Base-by-base conservation (phyloP, 92 coral and sea anemone genomes). In the Parazoanthus atlanticus region DNA sequence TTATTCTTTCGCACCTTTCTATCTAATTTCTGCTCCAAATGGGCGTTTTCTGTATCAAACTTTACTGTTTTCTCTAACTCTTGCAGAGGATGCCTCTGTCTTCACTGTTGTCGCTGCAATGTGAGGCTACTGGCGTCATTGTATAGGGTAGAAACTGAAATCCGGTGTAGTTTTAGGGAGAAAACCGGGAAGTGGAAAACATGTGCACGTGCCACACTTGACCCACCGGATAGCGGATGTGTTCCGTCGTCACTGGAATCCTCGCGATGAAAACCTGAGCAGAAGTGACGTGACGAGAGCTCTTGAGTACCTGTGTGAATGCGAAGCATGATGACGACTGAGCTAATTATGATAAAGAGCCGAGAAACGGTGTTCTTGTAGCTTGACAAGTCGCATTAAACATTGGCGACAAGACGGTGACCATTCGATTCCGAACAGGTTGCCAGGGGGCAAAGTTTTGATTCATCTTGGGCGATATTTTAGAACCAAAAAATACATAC, bases 151-250 rank as follows among this genome's bases (percentile, higher is more conserved):
- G 23, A 11, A 73, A 30, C 77, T 32, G 5, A 38, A 17, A 19
- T 66, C 49, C 49, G 49, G 11, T 11, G 12, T 46, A 7, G 49
- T 46, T 46, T 11, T 43, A 8, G 8, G 47, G 47, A 43, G 47
- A 8, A 6, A 36, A 43, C 56, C 56, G 17, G 38, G 79, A 74
- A 33, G 81, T 30, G 61, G 61, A 77, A n/a, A 38, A 78, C 82
- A 78, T 65, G 40, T 79, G 36, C 49, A 13, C 40, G 58, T 52
- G 58, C 69, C n/a, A 61, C 6, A 56, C 65, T 61, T 28, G 11
- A 13, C 11, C 46, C 33, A 31, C 26, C 46, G 84, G 72, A 26
- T 72, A 80, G 84, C 71, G 84, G 84, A 80, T 52, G 84, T 80
- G 47, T 31, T 19, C 43, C 28, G 16, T 80, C 46, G 56, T 52